Conservation (phyloP, 2,797 vertebrate genomes). For the Myripristis murdjan region DNA sequence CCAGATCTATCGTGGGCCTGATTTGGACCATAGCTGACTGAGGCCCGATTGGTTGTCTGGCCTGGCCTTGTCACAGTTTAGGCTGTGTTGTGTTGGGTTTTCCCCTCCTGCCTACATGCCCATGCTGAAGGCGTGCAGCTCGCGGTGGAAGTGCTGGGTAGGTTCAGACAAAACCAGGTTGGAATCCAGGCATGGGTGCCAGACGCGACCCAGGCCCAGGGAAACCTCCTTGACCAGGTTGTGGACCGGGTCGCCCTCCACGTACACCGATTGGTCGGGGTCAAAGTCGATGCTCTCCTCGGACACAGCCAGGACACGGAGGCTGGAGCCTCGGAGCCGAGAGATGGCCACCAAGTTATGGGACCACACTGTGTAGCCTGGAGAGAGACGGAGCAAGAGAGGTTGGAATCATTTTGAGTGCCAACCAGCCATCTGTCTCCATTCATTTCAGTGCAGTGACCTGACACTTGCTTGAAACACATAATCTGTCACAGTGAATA, state of each 20-base stretch:
- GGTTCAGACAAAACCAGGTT: constrained; percentile 95
- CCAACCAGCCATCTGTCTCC: too few species aligned
- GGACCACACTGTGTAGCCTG: constrained; percentile 98
- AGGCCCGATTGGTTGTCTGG: constrained; percentile 42
- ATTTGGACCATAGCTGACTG: constrained; percentile 14
- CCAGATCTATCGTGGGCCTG: constrained; percentile 34
- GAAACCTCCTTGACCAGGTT: constrained; percentile 98
- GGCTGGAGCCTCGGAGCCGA: constrained; percentile 94
- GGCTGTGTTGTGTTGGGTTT: constrained; percentile 32
- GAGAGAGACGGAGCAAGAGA: background rate
- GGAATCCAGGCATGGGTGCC: constrained; percentile 96
- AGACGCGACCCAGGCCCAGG: constrained; percentile 92
- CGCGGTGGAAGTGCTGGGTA: constrained; percentile 96
- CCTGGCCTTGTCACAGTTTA: constrained; percentile 62
- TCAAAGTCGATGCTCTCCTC: constrained; percentile 99
- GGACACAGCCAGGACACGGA: constrained; percentile 94
- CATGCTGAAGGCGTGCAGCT: constrained; percentile 97
- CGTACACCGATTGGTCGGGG: constrained; percentile 93
- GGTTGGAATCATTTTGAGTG: background rate
- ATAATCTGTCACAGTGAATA: too few species aligned
- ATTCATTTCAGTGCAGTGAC: too few species aligned
- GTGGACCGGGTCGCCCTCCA: constrained; percentile 95
- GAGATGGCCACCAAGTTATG: constrained; percentile 99
- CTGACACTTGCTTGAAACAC: too few species aligned
- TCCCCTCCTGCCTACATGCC: constrained; percentile 88